Base-by-base conservation (phyloP, 2,888 invertebrate genomes). In the Bruchidius siliquastri region DNA sequence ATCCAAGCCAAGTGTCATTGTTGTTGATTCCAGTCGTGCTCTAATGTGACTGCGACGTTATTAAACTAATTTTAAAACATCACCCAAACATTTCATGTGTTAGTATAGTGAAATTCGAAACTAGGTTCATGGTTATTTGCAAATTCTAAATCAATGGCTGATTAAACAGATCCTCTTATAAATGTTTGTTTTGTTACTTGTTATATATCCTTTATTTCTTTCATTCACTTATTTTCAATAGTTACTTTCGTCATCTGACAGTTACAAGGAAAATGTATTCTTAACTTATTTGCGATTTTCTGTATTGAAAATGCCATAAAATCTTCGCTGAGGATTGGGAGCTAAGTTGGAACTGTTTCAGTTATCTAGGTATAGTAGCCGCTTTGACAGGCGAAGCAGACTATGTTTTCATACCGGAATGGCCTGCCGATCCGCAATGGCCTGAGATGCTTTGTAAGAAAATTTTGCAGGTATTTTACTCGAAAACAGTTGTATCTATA, bases 371-470 rank as follows among this genome's bases (percentile, higher is more conserved):
- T 83, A 89, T 99, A 88, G 96, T 97, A 84, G 95, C 96, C 88
- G 97, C 97, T 87, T 90, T 98, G 89, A 94, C 97, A 84, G 92
- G 93, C 83, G 99, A 98, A 88, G 98, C 98, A 83, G 98, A 98
- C 90, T 98, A 93, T 92, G 95, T 98, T 85, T 98, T 99, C 91
- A 96, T 98, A 87, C 98, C 99, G 74, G 99, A 99, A 89, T 96
- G 96, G 92, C 98, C 99, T 82, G 97, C 96, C 84, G 93, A 93
- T 86, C 89, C 90, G 85, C 94, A 96, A 88, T 99, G 99, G 99
- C 93, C 93, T 84, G 93, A 91, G 87, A 91, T 91, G 88, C 89
- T 95, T 87, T 92, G 94, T 90, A 91, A 92, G 89, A 93, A 93
- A 88, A 90, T 94, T 85, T 87, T 90, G 85, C 93, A 94, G 94